A percentile compares a stretch with the other conserved stretches of the same genome.
These are phyloP conservation scores for Prinia subflava DNA, from an alignment of 2,113 vertebrate genomes.

Conservation along the genomic window DNA sequence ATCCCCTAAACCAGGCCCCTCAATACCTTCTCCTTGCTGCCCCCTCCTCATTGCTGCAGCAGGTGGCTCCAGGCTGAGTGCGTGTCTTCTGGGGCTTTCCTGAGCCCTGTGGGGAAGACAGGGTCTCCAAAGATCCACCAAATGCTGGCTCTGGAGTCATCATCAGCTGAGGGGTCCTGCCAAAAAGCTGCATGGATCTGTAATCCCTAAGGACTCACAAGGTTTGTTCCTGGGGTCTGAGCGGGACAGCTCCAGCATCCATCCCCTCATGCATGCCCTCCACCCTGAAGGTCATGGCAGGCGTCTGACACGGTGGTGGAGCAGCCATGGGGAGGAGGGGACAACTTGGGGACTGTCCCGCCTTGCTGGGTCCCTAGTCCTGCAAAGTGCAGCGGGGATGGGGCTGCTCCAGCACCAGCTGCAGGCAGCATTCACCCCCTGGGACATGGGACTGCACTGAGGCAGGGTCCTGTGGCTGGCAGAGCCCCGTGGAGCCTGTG, in stretches of 20 bases:
- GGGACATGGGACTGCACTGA: fast-evolving
- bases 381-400: fast-evolving
- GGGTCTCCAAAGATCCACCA: neutral
- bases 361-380: fast-evolving
- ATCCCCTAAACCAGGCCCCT: constrained; percentile 30
- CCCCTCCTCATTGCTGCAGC: neutral
- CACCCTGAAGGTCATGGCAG: fast-evolving
- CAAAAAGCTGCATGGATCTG: neutral
- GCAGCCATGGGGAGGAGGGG: neutral
- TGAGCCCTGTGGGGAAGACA: neutral
- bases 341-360: neutral
- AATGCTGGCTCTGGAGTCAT: neutral
- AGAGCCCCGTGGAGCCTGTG: neutral
- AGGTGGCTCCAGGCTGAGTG: neutral
- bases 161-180: neutral
- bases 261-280: fast-evolving
- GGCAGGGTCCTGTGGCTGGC: fast-evolving
- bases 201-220: neutral
- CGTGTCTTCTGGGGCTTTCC: neutral
- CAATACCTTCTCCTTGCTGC: neutral
- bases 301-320: neutral
- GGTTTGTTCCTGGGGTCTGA: neutral
- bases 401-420: neutral
- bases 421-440: neutral
- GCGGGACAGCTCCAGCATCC: neutral